Base-by-base conservation (phyloP, 2,113 vertebrate species). In the Perca flavescens region DNA sequence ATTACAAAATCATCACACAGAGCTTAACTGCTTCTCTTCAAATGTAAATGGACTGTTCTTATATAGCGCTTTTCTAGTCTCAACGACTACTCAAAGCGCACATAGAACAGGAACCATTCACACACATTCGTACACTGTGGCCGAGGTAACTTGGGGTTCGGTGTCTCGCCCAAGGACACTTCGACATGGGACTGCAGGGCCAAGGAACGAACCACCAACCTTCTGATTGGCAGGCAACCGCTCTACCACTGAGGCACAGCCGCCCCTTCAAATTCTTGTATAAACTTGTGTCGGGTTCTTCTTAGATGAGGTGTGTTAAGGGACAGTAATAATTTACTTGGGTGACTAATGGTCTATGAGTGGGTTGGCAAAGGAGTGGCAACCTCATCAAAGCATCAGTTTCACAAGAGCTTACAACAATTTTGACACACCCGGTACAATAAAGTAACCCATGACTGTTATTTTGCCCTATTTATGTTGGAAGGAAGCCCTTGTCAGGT, bases 241-340 rank as follows among this genome's bases (percentile, higher is more conserved):
- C 25, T 25, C 25, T 25, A 25, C 25, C 25, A 25, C 25, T 25
- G 25, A 25, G 25, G 25, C 25, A 25, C 25, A 25, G 25, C 25
- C 25, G 25, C 25, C 25, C 25, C 25, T 25, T 56, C 15, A 52
- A 47, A 63, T 47, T 74, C 88, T 62, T 91, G 93, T 92, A 72
- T 80, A 53, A 87, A 88, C 89, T 80, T 89, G 92, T 74, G 74
- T 28, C 25, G 54, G 15, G 22, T 16, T 66, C 25, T 34, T 7
- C 80, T 89, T 85, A 67, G 66, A 73, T 62, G 47, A 86, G 88
- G 88, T 69, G 86, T 82, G 86, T 81, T 66, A 36, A 61, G 67
- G 60, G 46, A 61, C 49, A 25, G 47, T 80, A 88, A 91, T 88
- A 53, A 93, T 92, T 92, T 90, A 92, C 85, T 25, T 8, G 7